Evolutionary conservation across 2,888 invertebrate genomes (phyloP).

Genomic region (Nasonovia ribisnigri): DNA sequence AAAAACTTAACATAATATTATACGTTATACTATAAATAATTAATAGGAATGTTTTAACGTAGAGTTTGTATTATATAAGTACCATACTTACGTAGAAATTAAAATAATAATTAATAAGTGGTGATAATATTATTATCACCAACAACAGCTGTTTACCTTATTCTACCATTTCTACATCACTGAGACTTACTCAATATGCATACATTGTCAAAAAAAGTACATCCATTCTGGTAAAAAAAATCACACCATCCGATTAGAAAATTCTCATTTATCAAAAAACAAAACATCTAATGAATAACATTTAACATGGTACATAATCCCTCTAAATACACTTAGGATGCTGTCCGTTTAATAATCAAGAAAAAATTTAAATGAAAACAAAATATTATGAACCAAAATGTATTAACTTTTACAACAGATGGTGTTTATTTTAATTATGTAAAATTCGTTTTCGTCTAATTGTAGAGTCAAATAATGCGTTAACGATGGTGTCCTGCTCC

Average conservation of each 20-base stretch:
- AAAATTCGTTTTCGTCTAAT: slow-evolving; percentile 59
- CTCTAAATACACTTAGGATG: slow-evolving; percentile 47
- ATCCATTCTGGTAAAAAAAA: slow-evolving; percentile 54
- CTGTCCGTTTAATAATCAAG: slow-evolving; percentile 39
- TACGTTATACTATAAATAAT: slow-evolving; percentile 41
- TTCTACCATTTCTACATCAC: slow-evolving; percentile 56
- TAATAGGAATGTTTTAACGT: slow-evolving; percentile 48
- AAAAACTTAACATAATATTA: slow-evolving; percentile 55
- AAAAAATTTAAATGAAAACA: slow-evolving; percentile 42
- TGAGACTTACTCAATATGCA: not conserved
- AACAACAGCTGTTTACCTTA: slow-evolving; percentile 25
- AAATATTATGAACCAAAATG: slow-evolving; percentile 48
- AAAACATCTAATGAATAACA: slow-evolving; percentile 58
- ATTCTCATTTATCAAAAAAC: slow-evolving; percentile 58
- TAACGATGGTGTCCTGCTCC: slow-evolving; percentile 44
- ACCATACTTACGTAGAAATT: slow-evolving; percentile 36
- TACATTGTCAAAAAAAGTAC: slow-evolving; percentile 53
- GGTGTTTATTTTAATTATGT: slow-evolving; percentile 40
- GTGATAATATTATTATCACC: slow-evolving; percentile 33
- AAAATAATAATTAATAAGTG: slow-evolving; percentile 43
- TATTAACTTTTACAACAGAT: slow-evolving; percentile 55
- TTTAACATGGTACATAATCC: slow-evolving; percentile 44
- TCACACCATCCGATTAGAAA: slow-evolving; percentile 45
- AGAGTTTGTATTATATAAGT: slow-evolving; percentile 1
- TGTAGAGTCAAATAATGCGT: slow-evolving; percentile 55